Conservation (phyloP, 1,140 invertebrate genomes). For the Phenacoccus solenopsis region DNA sequence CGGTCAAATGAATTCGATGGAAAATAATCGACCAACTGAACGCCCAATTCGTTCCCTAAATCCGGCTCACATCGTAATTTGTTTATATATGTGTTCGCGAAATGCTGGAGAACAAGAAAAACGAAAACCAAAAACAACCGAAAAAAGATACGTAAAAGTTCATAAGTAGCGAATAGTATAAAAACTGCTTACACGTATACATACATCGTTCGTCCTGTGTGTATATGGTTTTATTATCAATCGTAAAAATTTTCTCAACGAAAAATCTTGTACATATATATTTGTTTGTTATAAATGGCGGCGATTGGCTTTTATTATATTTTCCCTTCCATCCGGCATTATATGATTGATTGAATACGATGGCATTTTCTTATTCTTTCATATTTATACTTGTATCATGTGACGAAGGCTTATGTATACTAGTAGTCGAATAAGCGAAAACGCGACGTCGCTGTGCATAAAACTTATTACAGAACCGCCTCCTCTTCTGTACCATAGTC, state of each 20-base stretch:
- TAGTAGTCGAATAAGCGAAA: no score
- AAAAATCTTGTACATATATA: background rate
- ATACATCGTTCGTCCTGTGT: background rate
- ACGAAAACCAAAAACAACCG: background rate
- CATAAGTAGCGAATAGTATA: constrained; percentile 12
- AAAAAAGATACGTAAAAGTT: constrained; percentile 12
- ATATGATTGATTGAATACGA: background rate
- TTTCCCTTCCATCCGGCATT: background rate
- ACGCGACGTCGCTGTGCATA: no score
- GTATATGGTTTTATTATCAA: background rate
- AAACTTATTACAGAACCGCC: no score
- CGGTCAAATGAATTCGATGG: background rate
- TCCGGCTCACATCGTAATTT: background rate
- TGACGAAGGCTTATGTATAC: no score
- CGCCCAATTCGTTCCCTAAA: background rate
- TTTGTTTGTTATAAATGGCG: background rate
- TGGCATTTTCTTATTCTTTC: background rate
- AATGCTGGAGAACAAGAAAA: background rate
- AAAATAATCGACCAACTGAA: constrained; percentile 7
- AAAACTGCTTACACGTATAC: background rate
- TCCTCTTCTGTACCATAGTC: no score
- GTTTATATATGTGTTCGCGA: background rate
- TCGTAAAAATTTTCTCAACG: constrained; percentile 10
- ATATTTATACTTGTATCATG: no score
- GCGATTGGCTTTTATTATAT: constrained; percentile 10